Evolutionary conservation across 1,140 invertebrate species (phyloP).

Genomic region (Phymorhynchus buccinoides): DNA sequence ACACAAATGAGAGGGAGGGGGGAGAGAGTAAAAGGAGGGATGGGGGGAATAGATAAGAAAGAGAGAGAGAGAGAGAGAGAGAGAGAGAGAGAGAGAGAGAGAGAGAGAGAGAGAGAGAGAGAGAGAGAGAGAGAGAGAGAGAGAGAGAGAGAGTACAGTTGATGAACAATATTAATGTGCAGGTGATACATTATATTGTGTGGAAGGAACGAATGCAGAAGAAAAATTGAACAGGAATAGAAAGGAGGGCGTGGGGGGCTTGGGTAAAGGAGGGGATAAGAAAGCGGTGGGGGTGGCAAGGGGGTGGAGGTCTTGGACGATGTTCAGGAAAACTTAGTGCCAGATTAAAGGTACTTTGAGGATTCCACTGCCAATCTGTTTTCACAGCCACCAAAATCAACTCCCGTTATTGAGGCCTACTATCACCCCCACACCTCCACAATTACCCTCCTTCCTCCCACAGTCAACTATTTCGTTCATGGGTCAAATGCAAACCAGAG

Average conservation of each 20-base stretch:
- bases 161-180: background rate
- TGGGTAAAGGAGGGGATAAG: no score
- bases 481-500: no score
- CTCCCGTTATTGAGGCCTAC: no score
- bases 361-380: no score
- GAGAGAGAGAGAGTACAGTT: no score
- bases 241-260: constrained; percentile 12
- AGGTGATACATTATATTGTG: background rate
- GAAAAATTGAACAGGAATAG: constrained; percentile 17
- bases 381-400: no score
- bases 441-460: no score
- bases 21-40: background rate
- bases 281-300: background rate
- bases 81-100: background rate
- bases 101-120: background rate
- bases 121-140: background rate
- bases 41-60: background rate
- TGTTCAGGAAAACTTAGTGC: no score
- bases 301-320: no score
- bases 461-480: no score
- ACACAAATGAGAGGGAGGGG: background rate
- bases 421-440: no score
- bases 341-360: no score
- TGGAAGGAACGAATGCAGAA: background rate
- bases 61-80: background rate